Evolutionary conservation across 2,888 invertebrate genomes (phyloP), one percentile per base, ranked within the genome.

Genomic region (Xanthia icteritia): DNA sequence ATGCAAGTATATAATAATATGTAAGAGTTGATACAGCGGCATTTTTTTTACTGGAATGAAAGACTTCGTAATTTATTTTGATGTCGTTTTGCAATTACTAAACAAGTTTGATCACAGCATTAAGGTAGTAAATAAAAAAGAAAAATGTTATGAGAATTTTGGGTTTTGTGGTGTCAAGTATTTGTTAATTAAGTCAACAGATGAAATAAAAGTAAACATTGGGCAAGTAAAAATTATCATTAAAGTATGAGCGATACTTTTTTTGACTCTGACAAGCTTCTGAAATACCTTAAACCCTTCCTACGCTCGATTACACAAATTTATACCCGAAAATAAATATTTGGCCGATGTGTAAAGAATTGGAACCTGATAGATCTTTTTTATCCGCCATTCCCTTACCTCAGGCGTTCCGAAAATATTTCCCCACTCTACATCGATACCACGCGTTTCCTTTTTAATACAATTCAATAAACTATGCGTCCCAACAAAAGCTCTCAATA

Each of bases 391-490:
- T 68, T 45, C n/a, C 17, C 1, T 51, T 39, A 54, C 31, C 64
- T 51, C 48, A 63, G 65, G 31, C 58, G 11, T 65, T 61, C 20
- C 56, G 11, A 48, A 67, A 71, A 73, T 63, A 77, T 73, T 64
- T 60, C 6, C 23, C 48, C 39, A 51, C 48, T 65, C 61, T 56
- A 48, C n/a, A 58, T 63, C 54, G 15, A 65, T 20, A 17, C 27
- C 48, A 31, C n/a, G n/a, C 54, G 20, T 48, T 77, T 66, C n/a
- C 31, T 67, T 64, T 78, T 68, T 64, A 83, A 72, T 56, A 76
- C 77, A 85, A 82, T 83, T 83, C 84, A 86, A 86, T 85, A 81
- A 82, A 74, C 45, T 42, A 65, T 68, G 71, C 78, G 68, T 69
- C 65, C 36, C 45, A 70, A 79, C 67, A 85, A 74, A 79, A 70